Evolutionary conservation across 1,140 invertebrate genomes (phyloP).

Genomic region (Neelides sp.): DNA sequence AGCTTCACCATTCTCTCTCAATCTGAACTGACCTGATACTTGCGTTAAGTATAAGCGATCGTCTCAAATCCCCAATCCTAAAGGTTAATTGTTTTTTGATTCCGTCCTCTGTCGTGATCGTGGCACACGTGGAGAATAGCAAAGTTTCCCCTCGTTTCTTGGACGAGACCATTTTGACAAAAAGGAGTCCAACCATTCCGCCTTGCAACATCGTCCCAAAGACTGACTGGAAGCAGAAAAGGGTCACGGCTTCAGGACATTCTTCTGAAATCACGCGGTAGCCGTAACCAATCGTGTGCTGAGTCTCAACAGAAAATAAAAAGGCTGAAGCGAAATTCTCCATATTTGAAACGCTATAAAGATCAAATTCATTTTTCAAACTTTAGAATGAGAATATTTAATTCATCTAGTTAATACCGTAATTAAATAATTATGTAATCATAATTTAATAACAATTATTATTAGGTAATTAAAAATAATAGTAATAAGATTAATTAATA

Average conservation of each 20-base stretch:
- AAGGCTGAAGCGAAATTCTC: no score
- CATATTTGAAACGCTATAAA: no score
- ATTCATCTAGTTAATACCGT: no score
- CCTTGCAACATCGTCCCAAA: conserved; percentile 65
- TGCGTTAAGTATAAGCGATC: no score
- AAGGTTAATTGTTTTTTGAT: no score
- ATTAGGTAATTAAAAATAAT: no score
- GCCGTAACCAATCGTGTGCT: conserved; percentile 13
- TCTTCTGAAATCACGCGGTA: conserved; percentile 1
- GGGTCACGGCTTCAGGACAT: neutral
- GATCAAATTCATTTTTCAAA: neutral
- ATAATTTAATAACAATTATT: neutral
- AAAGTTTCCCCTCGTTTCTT: conserved; percentile 84
- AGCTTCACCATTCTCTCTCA: no score
- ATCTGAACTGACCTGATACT: no score
- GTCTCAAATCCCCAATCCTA: no score
- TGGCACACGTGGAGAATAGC: conserved; percentile 74
- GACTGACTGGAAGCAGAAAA: conserved; percentile 4
- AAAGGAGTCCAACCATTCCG: conserved; percentile 67
- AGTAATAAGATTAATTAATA: no score
- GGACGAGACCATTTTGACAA: conserved; percentile 69
- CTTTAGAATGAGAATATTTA: no score
- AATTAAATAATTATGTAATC: no score
- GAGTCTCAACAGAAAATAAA: neutral
- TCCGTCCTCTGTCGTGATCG: conserved; percentile 77